Evolutionary conservation across 2,797 vertebrate species (phyloP).

Genomic region (Spinus olivaceus): DNA sequence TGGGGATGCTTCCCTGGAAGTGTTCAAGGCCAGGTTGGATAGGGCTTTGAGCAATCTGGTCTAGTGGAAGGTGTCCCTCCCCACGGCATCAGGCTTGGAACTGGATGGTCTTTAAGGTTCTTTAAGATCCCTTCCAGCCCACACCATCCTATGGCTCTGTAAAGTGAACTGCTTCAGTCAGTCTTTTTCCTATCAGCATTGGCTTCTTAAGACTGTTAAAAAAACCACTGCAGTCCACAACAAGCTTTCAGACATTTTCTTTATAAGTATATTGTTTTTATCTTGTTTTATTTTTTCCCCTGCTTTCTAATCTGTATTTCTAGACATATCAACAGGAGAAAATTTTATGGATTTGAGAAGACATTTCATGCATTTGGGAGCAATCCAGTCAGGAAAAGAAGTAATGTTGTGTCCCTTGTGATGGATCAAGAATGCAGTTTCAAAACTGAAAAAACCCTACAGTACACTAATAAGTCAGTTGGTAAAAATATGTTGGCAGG

Average conservation of each 20-base stretch:
- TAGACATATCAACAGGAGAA: neutral
- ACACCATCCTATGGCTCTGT: neutral
- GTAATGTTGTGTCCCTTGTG: neutral
- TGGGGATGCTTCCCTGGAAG: neutral
- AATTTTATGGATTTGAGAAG: neutral
- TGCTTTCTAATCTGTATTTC: neutral
- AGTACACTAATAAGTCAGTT: neutral
- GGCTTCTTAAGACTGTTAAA: neutral
- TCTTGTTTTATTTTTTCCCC: neutral
- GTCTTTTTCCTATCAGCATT: neutral
- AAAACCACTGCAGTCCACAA: neutral
- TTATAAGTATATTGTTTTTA: neutral
- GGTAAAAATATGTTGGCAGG: neutral
- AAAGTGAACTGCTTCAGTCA: neutral
- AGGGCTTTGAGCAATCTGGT: neutral
- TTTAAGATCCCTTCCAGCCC: neutral
- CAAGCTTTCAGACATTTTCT: neutral
- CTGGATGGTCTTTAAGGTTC: neutral
- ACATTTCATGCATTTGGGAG: neutral
- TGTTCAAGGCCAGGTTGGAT: neutral
- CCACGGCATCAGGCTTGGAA: neutral
- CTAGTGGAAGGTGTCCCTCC: neutral
- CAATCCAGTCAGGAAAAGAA: neutral
- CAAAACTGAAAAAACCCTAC: neutral
- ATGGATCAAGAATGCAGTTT: neutral